These are phyloP conservation scores for Elymnias hypermnestra DNA, from an alignment of 1,140 invertebrate species.

Conservation along the genomic window DNA sequence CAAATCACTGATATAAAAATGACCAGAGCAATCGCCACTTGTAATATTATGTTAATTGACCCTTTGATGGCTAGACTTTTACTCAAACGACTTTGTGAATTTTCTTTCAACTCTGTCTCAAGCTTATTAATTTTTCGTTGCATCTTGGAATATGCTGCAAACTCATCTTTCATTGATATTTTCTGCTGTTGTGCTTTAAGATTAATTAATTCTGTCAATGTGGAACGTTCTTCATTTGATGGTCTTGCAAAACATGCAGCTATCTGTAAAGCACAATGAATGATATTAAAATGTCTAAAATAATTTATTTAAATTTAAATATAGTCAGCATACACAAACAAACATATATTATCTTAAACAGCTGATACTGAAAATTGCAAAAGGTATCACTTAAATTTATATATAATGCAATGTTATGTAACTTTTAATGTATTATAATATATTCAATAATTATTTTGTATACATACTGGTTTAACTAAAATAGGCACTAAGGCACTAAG, in stretches of 20 bases:
- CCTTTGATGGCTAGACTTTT: slow-evolving; percentile 58
- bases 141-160: slow-evolving; percentile 69
- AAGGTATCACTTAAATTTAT: too few relatives aligned
- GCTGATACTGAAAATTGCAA: too few relatives aligned
- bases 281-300: too few relatives aligned
- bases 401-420: too few relatives aligned
- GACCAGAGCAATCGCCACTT: slow-evolving; percentile 45
- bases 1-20: slow-evolving; percentile 57
- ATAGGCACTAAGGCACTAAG: slow-evolving; percentile 50
- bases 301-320: too few relatives aligned
- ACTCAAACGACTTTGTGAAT: slow-evolving; percentile 44
- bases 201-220: slow-evolving; percentile 52
- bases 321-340: too few relatives aligned
- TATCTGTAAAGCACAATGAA: slow-evolving; percentile 56
- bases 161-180: slow-evolving; percentile 72
- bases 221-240: slow-evolving; percentile 45
- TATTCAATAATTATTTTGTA: not conserved
- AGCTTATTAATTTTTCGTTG: slow-evolving; percentile 66
- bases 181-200: slow-evolving; percentile 53
- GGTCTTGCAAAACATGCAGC: slow-evolving; percentile 54
- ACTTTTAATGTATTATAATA: slow-evolving; percentile 1
- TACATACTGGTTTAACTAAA: slow-evolving; percentile 65
- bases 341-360: too few relatives aligned
- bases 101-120: slow-evolving; percentile 53
- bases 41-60: slow-evolving; percentile 48